Percentiles rank a stretch among this genome's conserved stretches.
phyloP scores from a whole-genome alignment of 1,140 invertebrate species.

The Drosophila malerkotliana region DNA sequence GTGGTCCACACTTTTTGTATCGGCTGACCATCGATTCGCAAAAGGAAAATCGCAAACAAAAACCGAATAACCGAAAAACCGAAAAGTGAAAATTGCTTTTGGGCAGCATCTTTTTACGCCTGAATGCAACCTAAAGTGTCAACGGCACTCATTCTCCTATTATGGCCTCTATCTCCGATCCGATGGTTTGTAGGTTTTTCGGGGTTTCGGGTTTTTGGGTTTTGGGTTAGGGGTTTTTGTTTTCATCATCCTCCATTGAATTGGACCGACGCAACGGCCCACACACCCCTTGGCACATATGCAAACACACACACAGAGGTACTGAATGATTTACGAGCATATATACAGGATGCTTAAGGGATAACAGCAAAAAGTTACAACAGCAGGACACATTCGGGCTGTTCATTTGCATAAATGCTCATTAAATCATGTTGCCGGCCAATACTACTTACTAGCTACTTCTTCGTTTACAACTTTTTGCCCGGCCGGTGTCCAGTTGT shows the following conservation, averaged over 20 bases:
- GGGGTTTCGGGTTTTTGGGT: conserved; percentile 11
- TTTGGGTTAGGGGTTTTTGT: conserved; percentile 22
- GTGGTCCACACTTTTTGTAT: conserved; percentile 12
- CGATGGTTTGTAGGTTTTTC: conserved; percentile 33
- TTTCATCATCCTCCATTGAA: conserved; percentile 29
- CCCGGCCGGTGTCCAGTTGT: conserved; percentile 60
- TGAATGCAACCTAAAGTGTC: conserved; percentile 71
- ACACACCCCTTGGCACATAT: conserved; percentile 43
- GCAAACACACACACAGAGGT: conserved; percentile 48
- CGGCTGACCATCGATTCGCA: conserved; percentile 25
- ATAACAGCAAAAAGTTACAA: conserved; percentile 40
- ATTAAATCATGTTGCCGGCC: conserved; percentile 72
- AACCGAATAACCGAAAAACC: conserved; percentile 45
- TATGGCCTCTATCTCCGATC: conserved; percentile 12
- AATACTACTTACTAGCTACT: conserved; percentile 31
- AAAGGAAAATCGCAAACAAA: conserved; percentile 51
- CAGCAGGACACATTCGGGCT: conserved; percentile 45
- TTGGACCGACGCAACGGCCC: conserved; percentile 20
- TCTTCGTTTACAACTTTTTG: conserved; percentile 42
- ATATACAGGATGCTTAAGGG: conserved; percentile 49
- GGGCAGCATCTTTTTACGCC: conserved; percentile 78
- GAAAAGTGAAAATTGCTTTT: conserved; percentile 75
- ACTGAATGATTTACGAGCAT: conserved; percentile 69
- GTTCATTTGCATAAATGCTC: conserved; percentile 76
- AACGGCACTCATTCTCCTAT: conserved; percentile 12